Conservation (phyloP, 2,888 invertebrate genomes). For the Calliphora vomitoria region DNA sequence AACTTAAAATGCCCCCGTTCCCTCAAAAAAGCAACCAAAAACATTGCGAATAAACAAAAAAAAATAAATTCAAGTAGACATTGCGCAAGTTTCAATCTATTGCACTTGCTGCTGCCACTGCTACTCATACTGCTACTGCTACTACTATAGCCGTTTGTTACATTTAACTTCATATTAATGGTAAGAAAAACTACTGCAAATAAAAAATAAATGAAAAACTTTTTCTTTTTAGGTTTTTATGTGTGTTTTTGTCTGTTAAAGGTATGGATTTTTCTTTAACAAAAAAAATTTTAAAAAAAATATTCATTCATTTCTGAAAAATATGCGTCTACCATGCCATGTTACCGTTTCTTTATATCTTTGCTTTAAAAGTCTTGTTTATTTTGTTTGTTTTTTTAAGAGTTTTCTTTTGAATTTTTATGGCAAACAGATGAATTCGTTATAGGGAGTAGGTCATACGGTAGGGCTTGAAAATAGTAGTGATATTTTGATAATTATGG, state of each 20-base stretch:
- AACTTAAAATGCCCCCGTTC: not conserved
- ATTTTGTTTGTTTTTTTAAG: slow-evolving; percentile 20
- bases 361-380: slow-evolving; percentile 6
- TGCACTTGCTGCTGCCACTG: slow-evolving; percentile 56
- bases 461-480: slow-evolving; percentile 4
- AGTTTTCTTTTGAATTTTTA: slow-evolving; percentile 41
- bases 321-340: slow-evolving; percentile 68
- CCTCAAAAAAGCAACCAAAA: not conserved
- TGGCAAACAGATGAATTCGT: slow-evolving; percentile 29
- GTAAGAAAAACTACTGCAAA: slow-evolving; percentile 40
- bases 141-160: slow-evolving; percentile 37
- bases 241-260: slow-evolving; percentile 31
- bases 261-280: slow-evolving; percentile 45
- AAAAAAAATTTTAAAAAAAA: not conserved
- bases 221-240: slow-evolving; percentile 33
- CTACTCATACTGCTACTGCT: slow-evolving; percentile 7
- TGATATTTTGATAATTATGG: no score
- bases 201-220: not conserved
- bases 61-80: slow-evolving; percentile 62
- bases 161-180: slow-evolving; percentile 48
- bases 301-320: slow-evolving; percentile 59
- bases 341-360: slow-evolving; percentile 43
- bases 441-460: slow-evolving; percentile 60
- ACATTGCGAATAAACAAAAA: slow-evolving; percentile 49
- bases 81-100: slow-evolving; percentile 74